These are phyloP conservation scores for Alouatta palliata DNA, from an alignment of 2,113 vertebrate genomes.

Conservation along the genomic window DNA sequence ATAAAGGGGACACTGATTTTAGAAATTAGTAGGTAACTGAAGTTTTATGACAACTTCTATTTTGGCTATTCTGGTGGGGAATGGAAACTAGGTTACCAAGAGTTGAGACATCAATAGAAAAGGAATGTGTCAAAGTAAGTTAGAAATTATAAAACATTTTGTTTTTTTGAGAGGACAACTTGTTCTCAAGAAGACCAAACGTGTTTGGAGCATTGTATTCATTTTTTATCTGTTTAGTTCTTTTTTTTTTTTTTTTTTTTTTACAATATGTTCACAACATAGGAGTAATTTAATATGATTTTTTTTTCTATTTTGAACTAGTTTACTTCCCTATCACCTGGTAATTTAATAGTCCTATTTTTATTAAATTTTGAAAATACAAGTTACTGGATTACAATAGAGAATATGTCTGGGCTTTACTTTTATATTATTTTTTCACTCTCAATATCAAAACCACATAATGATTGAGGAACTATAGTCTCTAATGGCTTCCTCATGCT, in stretches of 20 bases:
- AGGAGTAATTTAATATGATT: neutral
- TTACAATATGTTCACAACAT: neutral
- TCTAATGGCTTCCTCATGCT: neutral
- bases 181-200: neutral
- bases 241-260: neutral
- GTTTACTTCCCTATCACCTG: neutral
- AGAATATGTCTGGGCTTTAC: neutral
- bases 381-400: neutral
- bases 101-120: neutral
- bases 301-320: neutral
- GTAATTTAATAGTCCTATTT: neutral
- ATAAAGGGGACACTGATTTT: neutral
- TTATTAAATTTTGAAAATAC: conserved; percentile 2
- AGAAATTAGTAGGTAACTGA: neutral
- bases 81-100: neutral
- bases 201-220: neutral
- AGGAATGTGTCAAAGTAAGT: neutral
- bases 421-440: neutral
- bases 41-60: neutral
- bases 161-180: neutral
- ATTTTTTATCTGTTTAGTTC: neutral
- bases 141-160: neutral
- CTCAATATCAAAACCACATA: neutral
- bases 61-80: neutral
- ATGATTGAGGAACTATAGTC: accelerated